Base-by-base conservation (phyloP, 2,888 invertebrate species). In the Netelia virgata region DNA sequence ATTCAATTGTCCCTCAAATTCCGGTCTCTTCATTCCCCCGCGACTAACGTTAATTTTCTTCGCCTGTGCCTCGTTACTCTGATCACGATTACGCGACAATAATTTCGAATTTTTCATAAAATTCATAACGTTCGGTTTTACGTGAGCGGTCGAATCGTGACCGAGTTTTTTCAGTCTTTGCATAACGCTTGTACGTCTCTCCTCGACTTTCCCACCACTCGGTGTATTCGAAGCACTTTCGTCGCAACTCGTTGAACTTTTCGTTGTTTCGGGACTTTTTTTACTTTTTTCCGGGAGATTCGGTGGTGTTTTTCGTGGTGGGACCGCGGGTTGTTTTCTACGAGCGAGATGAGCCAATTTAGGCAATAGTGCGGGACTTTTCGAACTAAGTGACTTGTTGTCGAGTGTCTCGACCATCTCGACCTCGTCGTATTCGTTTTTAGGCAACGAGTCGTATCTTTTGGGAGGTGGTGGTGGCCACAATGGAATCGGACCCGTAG, bases 401-500 rank as follows among this genome's bases (percentile, higher is more conserved):
- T 87, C 87, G 3, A 87, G 84, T 1, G 83, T 55, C 18, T 91
- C 89, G 6, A 89, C 79, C 76, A 88, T 87, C 66, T 92, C 92
- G 0, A 91, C 91, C 20, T 92, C 90, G 77, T 91, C 90, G 88
- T 93, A 93, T 64, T 95, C 94, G 84, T 94, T 94, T 81, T 94
- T 94, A 0, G 95, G 94, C 1, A 96, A 93, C n/a, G 96, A 96
- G 90, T 96, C 96, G 84, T 94, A 94, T 82, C 96, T 94, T 86
- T 95, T 95, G 2, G 95, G 96, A 2, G 96, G 96, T 16, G 95
- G 95, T 0, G 96, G 96, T 72, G 95, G 95, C 68, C 94, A 92
- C 3, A 59, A 0, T 28, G 64, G 36, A 1, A 73, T n/a, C 1
- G n/a, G 53, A 8, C 28, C 28, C 1, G 47, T 14, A 11, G 16